Base-by-base conservation (phyloP, 2,113 vertebrate genomes). In the Numida meleagris region DNA sequence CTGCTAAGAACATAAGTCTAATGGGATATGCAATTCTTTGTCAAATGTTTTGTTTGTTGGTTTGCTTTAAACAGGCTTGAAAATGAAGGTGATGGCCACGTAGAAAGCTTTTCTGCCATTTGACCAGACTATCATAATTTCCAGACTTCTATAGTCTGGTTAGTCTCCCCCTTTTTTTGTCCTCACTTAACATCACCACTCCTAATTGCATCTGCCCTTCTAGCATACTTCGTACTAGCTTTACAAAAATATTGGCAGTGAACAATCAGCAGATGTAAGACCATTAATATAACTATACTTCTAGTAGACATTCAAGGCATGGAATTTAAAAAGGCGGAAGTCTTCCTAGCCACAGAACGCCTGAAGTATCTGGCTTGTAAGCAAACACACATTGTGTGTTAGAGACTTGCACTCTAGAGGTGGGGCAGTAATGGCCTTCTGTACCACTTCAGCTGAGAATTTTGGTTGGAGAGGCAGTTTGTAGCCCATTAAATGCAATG, bases 1-100 rank as follows among this genome's bases (percentile, higher is more conserved):
- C 48, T 85, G 36, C 48, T 84, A 45, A 48, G 51, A 78, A 58
- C 31, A 21, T 42, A 63, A 82, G 10, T 65, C 46, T 88, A 70
- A 66, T 20, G 29, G 77, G 18, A 76, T 55, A 80, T 66, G 36
- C 43, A 74, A 67, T 74, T 94, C 61, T 23, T 50, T 90, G 71
- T 57, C 61, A 87, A 87, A 66, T 7, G 1, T 0, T 36, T 74
- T n/a, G 55, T n/a, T 40, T 38, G 14, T 27, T 62, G 25, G 13
- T 16, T 38, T 62, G 36, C 14, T 88, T 84, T 89, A 62, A 95
- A 94, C 42, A 73, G 70, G 31, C 84, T 92, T 90, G 78, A 73
- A 89, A 92, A 84, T 21, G 12, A 65, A 62, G 20, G 50, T 62
- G 63, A 87, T 67, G 91, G 76, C 62, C 29, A 0, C 27, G 24